Percentiles rank a stretch among this genome's conserved stretches.
Conservation (phyloP, 2,113 vertebrate genomes). For the Hirundichthys speculiger region DNA sequence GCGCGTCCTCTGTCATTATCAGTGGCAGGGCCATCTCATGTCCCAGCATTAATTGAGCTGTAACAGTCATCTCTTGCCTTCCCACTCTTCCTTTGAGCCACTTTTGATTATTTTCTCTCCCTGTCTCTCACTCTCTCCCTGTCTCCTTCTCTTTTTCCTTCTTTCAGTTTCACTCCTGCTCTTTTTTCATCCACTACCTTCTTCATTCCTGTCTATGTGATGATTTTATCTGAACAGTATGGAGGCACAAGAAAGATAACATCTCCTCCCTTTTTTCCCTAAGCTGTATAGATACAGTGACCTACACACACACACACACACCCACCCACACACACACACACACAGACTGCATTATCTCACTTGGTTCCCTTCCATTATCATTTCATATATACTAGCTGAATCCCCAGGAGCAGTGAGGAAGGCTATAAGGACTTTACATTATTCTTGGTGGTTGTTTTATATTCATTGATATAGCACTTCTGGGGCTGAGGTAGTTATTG, state of each 20-base stretch:
- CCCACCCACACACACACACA: neutral
- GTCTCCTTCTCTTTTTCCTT: neutral
- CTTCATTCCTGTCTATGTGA: slow-evolving; percentile 13
- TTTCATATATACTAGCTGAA: slow-evolving; percentile 44
- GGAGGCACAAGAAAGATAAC: slow-evolving; percentile 32
- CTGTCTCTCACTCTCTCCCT: neutral
- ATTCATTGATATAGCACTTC: slow-evolving; percentile 69
- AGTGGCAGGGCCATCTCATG: slow-evolving; percentile 65
- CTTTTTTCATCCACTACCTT: slow-evolving; percentile 12
- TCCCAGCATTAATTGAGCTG: slow-evolving; percentile 73
- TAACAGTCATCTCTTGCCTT: slow-evolving; percentile 60
- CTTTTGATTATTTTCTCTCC: slow-evolving; percentile 8
- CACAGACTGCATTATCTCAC: slow-evolving; percentile 46
- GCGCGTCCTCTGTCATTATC: slow-evolving; percentile 62
- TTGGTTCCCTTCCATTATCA: slow-evolving; percentile 59
- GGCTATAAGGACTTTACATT: slow-evolving; percentile 43
- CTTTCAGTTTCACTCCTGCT: slow-evolving; percentile 20
- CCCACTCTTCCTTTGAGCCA: slow-evolving; percentile 28
- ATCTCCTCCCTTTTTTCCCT: slow-evolving; percentile 13
- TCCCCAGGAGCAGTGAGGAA: slow-evolving; percentile 35
- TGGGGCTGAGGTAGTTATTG: slow-evolving; percentile 38
- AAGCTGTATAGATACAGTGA: slow-evolving; percentile 41
- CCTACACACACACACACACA: slow-evolving; percentile 5
- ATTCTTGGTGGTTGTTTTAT: slow-evolving; percentile 58
- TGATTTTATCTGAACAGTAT: slow-evolving; percentile 45